Conservation (phyloP, 1,140 invertebrate species). For the Lordiphosa collinella region DNA sequence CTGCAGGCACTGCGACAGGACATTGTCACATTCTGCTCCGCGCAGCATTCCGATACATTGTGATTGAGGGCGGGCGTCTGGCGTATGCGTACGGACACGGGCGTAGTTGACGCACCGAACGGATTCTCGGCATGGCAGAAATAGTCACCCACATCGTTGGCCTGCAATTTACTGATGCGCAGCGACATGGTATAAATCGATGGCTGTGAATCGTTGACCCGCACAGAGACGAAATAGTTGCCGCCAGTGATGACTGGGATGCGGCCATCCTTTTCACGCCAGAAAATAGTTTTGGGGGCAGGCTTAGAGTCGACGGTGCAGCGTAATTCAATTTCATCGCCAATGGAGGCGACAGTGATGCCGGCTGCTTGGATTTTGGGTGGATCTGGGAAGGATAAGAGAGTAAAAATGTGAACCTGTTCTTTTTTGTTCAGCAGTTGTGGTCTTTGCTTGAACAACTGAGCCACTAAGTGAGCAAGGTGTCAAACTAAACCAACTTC, state of each 20-base stretch:
- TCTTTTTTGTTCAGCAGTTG: too few relatives aligned
- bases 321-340: slow-evolving; percentile 86
- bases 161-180: slow-evolving; percentile 85
- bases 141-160: slow-evolving; percentile 87
- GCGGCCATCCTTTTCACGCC: slow-evolving; percentile 85
- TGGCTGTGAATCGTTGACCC: slow-evolving; percentile 64
- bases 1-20: slow-evolving; percentile 89
- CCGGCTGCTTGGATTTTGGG: slow-evolving; percentile 87
- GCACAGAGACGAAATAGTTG: slow-evolving; percentile 85
- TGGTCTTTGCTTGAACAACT: too few relatives aligned
- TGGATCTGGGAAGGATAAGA: slow-evolving; percentile 81
- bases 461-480: too few relatives aligned
- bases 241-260: slow-evolving; percentile 87
- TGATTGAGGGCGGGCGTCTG: slow-evolving; percentile 82
- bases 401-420: not conserved
- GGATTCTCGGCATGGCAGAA: slow-evolving; percentile 91
- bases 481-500: too few relatives aligned
- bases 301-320: slow-evolving; percentile 89
- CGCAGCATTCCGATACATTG: slow-evolving; percentile 88
- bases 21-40: slow-evolving; percentile 86
- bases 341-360: slow-evolving; percentile 86
- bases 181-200: slow-evolving; percentile 87
- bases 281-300: slow-evolving; percentile 88
- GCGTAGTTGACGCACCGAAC: slow-evolving; percentile 85
- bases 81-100: slow-evolving; percentile 86